Conservation (phyloP, 2,888 invertebrate species). For the Parnassius glacialis region DNA sequence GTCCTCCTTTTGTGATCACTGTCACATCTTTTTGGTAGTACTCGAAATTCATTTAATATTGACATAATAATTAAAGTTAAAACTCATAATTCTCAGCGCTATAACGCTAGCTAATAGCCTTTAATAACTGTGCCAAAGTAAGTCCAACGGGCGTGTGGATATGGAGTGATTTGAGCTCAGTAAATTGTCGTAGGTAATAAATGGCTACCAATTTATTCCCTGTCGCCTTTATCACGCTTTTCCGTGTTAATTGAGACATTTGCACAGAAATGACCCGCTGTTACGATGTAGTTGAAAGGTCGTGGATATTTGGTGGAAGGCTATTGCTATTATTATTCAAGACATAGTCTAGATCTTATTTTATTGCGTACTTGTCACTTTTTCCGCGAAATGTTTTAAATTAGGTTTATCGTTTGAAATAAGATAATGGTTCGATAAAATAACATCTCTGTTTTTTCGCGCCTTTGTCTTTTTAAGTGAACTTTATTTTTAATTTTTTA, state of each 20-base stretch:
- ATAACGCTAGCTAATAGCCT: conserved; percentile 34
- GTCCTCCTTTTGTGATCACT: too few relatives aligned
- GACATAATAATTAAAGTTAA: not conserved
- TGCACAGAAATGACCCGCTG: conserved; percentile 58
- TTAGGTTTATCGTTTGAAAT: too few relatives aligned
- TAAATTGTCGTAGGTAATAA: conserved; percentile 58
- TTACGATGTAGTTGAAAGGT: conserved; percentile 32
- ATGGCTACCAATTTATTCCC: conserved; percentile 60
- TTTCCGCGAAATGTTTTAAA: too few relatives aligned
- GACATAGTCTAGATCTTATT: too few relatives aligned
- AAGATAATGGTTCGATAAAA: too few relatives aligned
- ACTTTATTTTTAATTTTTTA: too few relatives aligned
- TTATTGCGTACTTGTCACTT: too few relatives aligned
- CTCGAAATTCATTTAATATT: too few relatives aligned
- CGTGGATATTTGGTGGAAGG: conserved; percentile 1
- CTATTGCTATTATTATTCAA: not conserved
- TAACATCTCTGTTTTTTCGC: too few relatives aligned
- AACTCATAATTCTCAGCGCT: not conserved
- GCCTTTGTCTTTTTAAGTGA: too few relatives aligned
- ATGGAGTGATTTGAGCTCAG: conserved; percentile 41
- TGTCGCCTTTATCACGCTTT: conserved; percentile 63
- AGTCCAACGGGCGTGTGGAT: conserved; percentile 32
- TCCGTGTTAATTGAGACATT: conserved; percentile 69
- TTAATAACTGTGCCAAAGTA: conserved; percentile 32
- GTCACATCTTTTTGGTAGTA: too few relatives aligned